Evolutionary conservation across 2,797 vertebrate species (phyloP).

Genomic region (Acestrorhynchus altus): DNA sequence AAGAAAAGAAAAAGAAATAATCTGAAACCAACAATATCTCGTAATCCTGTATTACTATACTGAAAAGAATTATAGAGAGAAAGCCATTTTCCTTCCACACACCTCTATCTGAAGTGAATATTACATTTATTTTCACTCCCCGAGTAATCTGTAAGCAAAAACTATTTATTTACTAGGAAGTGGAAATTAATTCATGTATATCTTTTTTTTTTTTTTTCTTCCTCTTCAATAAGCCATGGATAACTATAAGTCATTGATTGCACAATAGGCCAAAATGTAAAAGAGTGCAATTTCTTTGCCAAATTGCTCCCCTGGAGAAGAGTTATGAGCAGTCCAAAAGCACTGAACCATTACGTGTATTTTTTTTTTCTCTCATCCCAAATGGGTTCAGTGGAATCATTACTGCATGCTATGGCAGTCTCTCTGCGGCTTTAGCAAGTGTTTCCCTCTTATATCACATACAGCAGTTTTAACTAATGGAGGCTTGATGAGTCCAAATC

Average conservation of each 20-base stretch:
- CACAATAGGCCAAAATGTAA: background rate
- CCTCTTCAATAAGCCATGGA: conserved; percentile 10
- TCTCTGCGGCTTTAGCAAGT: conserved; percentile 7
- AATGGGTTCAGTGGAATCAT: conserved; percentile 17
- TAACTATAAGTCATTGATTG: conserved; percentile 18
- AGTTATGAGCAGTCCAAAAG: background rate
- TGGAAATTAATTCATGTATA: conserved; percentile 3
- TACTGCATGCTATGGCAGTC: background rate
- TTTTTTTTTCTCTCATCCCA: conserved; percentile 10
- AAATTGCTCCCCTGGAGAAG: conserved; percentile 12
- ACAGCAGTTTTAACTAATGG: conserved; percentile 48
- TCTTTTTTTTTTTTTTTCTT: no score
- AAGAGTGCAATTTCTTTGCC: conserved; percentile 15
- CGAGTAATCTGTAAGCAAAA: conserved; percentile 1
- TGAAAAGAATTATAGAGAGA: background rate
- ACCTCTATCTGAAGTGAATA: background rate
- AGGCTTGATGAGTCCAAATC: conserved; percentile 63
- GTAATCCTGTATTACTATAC: background rate
- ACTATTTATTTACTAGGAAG: background rate
- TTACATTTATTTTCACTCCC: background rate
- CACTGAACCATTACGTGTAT: conserved; percentile 1
- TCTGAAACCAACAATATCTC: background rate
- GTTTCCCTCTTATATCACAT: conserved; percentile 5
- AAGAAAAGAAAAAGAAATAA: no score
- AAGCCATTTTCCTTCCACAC: background rate